Base-by-base conservation (phyloP, 1,140 invertebrate genomes). In the Globodera rostochiensis region DNA sequence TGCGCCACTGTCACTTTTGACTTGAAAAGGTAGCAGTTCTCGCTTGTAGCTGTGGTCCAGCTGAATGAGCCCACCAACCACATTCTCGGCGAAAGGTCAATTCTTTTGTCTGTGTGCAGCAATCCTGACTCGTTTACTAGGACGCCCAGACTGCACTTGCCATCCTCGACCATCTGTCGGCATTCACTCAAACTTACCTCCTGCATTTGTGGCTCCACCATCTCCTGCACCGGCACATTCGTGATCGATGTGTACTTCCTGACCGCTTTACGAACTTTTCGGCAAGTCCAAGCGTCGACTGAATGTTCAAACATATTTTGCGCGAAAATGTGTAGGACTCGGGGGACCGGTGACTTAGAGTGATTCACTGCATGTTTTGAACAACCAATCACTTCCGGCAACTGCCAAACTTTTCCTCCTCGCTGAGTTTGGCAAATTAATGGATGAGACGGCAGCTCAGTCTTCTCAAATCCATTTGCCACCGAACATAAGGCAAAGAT, bases 11-110 rank as follows among this genome's bases (percentile, higher is more conserved):
- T 74, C 3, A 74, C 46, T 74, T 25, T 36, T 11, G 73, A 21
- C 57, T 74, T 74, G 25, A 74, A 74, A 6, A 74, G 73, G 11
- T 74, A 74, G 13, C 73, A 74, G 46, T 74, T 74, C 46, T 74
- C 73, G 6, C 19, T 53, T 5, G 8, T 11, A 3, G 25, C 25
- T 3, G n/a, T 49, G 3, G 49, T 11, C 73, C 73, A 74, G 25
- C n/a, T 74, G 25, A 74, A 74, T n/a, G 73, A 74, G 19, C 73
- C 73, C 1, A 46, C 45, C 7, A 74, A 11, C 73, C 73, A 74
- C 49, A 74, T 53, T 46, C 73, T 45, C 11, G 73, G 73, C 9
- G 73, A 74, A 3, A 74, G 25, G 13, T 74, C 73, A 7, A 74
- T 46, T 74, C 25, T 74, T 0, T 47, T 74, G n/a, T 74, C 73